phyloP scores from a whole-genome alignment of 2,888 invertebrate species.

The Hypomecis punctinalis region DNA sequence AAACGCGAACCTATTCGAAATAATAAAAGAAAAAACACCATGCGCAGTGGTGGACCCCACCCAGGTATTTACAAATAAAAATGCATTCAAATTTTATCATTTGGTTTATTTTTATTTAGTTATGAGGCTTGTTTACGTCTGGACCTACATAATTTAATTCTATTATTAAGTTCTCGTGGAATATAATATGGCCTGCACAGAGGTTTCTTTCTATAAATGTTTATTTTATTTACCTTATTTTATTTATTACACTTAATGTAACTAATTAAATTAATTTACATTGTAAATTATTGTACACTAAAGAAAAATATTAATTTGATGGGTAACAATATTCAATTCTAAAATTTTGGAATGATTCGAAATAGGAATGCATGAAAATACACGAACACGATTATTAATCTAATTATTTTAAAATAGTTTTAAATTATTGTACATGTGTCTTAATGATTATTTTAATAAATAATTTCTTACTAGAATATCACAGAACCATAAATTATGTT shows the following conservation, averaged over 20 bases:
- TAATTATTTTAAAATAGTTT: not conserved
- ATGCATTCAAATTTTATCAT: slow-evolving; percentile 16
- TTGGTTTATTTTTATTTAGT: slow-evolving; percentile 39
- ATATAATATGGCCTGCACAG: too few species aligned
- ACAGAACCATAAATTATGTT: slow-evolving; percentile 63
- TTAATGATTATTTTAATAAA: slow-evolving; percentile 30
- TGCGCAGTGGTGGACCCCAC: too few species aligned
- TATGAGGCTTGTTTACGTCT: too few species aligned
- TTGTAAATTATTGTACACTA: not conserved
- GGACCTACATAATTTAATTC: too few species aligned
- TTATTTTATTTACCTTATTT: not conserved
- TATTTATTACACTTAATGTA: slow-evolving; percentile 11
- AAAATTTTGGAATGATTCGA: slow-evolving; percentile 8
- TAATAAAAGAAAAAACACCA: too few species aligned
- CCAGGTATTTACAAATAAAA: slow-evolving; percentile 6
- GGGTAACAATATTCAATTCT: slow-evolving; percentile 4
- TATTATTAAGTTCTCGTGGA: too few species aligned
- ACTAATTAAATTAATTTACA: not conserved
- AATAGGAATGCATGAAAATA: slow-evolving; percentile 7
- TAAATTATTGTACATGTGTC: slow-evolving; percentile 1
- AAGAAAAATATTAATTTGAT: not conserved
- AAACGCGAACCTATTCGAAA: too few species aligned
- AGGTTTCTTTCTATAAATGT: too few species aligned
- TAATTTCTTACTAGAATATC: slow-evolving; percentile 66
- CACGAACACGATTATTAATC: not conserved